Evolutionary conservation across 2,113 vertebrate genomes (phyloP).

Genomic region (Pyxicephalus adspersus): DNA sequence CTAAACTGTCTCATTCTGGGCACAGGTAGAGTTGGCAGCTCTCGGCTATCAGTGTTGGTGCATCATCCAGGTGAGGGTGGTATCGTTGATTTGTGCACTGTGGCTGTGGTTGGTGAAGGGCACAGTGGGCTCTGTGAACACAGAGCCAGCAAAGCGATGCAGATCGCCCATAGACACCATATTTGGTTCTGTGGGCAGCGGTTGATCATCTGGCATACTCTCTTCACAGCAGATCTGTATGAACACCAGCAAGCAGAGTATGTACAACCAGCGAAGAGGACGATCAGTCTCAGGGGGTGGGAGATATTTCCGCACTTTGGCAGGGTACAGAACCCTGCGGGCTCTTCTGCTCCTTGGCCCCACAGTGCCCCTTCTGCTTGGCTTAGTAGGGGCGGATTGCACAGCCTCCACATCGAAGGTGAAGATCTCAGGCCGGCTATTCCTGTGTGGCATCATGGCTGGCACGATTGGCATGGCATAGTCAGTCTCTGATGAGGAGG

Average conservation of each 20-base stretch:
- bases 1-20: not conserved
- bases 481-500: not conserved
- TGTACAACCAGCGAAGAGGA: slow-evolving; percentile 37
- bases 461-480: not conserved
- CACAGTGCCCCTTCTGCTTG: not conserved
- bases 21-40: not conserved
- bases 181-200: not conserved
- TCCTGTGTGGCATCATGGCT: not conserved
- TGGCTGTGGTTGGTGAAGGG: slow-evolving; percentile 2
- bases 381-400: not conserved
- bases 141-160: not conserved
- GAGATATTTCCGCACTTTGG: slow-evolving; percentile 19
- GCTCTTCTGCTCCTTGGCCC: not conserved
- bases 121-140: not conserved
- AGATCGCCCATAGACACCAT: not conserved
- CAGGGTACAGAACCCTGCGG: slow-evolving; percentile 40
- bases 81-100: not conserved
- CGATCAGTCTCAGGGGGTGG: slow-evolving; percentile 8
- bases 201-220: not conserved
- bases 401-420: slow-evolving; percentile 41
- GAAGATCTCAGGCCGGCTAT: slow-evolving; percentile 27
- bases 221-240: slow-evolving; percentile 44
- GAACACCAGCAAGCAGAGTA: slow-evolving; percentile 27
- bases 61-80: slow-evolving; percentile 16
- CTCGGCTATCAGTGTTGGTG: slow-evolving; percentile 10